A percentile compares a stretch with the other conserved stretches of the same genome.
Evolutionary conservation across 2,797 vertebrate genomes (phyloP).

Genomic region (Micrastur ruficollis): DNA sequence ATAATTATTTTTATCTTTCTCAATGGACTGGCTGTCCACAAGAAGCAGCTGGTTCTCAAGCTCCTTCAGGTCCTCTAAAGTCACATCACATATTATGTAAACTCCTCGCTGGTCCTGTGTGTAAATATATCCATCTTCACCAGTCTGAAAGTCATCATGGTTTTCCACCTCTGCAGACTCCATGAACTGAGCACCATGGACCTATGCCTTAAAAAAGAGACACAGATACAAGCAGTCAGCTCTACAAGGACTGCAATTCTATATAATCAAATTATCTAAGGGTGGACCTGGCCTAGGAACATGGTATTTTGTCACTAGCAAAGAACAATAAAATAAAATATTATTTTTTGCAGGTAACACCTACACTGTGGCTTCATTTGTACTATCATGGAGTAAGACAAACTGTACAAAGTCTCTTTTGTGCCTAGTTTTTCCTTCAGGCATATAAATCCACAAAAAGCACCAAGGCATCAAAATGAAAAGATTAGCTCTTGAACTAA

Average conservation of each 20-base stretch:
- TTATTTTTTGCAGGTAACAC: background rate
- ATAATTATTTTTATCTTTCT: conserved; percentile 62
- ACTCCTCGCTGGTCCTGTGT: conserved; percentile 74
- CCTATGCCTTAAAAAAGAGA: conserved; percentile 46
- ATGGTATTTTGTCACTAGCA: background rate
- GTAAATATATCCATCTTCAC: conserved; percentile 61
- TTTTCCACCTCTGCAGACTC: conserved; percentile 80
- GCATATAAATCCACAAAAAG: background rate
- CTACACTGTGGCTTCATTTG: background rate
- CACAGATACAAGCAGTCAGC: background rate
- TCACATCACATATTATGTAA: conserved; percentile 70
- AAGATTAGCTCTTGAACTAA: background rate
- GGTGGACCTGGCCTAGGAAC: background rate
- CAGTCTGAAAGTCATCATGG: conserved; percentile 76
- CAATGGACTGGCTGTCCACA: conserved; percentile 72
- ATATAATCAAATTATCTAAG: background rate
- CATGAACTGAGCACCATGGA: conserved; percentile 74
- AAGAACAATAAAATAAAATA: background rate
- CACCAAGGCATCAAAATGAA: background rate
- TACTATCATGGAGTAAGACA: background rate
- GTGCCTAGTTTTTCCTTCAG: background rate
- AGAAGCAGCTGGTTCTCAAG: conserved; percentile 75
- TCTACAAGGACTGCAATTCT: background rate
- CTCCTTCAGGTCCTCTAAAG: conserved; percentile 75
- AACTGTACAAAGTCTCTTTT: accelerated